Conservation (phyloP, 2,113 vertebrate genomes). For the Chaenogobius annularis region DNA sequence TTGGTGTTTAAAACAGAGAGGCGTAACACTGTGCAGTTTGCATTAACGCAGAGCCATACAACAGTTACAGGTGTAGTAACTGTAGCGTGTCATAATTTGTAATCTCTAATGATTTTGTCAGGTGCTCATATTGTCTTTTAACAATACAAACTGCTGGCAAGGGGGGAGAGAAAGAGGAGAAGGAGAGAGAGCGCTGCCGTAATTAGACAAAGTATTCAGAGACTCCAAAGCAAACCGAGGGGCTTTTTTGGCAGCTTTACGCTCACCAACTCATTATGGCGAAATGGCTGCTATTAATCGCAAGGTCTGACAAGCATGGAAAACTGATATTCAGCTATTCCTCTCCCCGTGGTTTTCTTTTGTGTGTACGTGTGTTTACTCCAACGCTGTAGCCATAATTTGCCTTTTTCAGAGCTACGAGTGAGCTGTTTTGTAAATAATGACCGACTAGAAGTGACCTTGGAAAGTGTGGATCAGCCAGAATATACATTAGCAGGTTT, state of each 20-base stretch:
- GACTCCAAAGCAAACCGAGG: conserved; percentile 65
- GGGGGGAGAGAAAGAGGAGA: conserved; percentile 1
- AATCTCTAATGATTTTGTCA: conserved; percentile 28
- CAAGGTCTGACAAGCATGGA: conserved; percentile 62
- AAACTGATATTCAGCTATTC: conserved; percentile 56
- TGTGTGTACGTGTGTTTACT: conserved; percentile 18
- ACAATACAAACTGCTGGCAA: conserved; percentile 44
- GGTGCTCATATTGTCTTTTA: conserved; percentile 50
- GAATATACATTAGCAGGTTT: conserved; percentile 17
- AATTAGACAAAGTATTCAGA: conserved; percentile 69
- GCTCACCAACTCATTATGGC: conserved; percentile 73
- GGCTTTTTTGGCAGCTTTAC: conserved; percentile 60
- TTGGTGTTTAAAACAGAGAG: conserved; percentile 6
- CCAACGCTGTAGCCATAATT: conserved; percentile 17
- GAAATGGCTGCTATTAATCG: conserved; percentile 73
- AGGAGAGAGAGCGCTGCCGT: conserved; percentile 45
- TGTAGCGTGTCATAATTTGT: conserved; percentile 15
- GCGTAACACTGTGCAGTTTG: not conserved
- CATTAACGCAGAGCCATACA: conserved; percentile 1
- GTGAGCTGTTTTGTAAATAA: conserved; percentile 39
- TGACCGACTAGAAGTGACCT: conserved; percentile 28
- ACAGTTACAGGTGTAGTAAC: conserved; percentile 20
- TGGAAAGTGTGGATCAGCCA: conserved; percentile 22
- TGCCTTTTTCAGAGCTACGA: conserved; percentile 20
- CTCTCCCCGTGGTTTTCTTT: conserved; percentile 28